Evolutionary conservation across 2,888 invertebrate species (phyloP).

Genomic region (Thymelicus sylvestris): DNA sequence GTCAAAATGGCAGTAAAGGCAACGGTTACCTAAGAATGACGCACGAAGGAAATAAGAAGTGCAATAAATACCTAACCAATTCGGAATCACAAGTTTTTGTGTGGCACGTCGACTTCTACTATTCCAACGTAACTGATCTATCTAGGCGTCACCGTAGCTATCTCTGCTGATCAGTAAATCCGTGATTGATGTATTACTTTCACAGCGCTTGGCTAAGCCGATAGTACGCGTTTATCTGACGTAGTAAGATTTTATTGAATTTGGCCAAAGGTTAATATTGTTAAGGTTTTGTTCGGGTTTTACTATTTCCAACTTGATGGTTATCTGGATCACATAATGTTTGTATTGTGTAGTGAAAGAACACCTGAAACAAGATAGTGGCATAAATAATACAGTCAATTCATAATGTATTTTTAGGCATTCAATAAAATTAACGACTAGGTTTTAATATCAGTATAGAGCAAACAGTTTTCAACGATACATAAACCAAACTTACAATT

Average conservation of each 20-base stretch:
- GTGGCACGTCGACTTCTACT: not conserved
- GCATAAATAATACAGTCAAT: no score
- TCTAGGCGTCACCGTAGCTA: not conserved
- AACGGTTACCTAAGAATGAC: no score
- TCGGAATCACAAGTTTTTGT: not conserved
- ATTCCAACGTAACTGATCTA: not conserved
- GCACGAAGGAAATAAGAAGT: no score
- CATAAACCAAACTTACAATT: no score
- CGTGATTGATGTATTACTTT: constrained; percentile 16
- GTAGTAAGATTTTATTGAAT: not conserved
- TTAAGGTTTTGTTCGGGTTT: not conserved
- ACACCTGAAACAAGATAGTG: no score
- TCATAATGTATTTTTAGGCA: no score
- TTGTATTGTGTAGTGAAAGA: no score
- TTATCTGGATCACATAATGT: not conserved
- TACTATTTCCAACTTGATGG: not conserved
- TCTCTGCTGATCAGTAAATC: constrained; percentile 5
- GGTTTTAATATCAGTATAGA: no score
- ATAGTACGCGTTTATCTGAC: not conserved
- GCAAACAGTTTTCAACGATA: no score
- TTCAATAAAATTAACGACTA: no score
- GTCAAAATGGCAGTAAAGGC: no score
- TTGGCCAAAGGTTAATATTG: not conserved
- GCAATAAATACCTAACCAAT: constrained; percentile 4
- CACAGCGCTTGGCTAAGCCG: not conserved